Base-by-base conservation (phyloP, 2,888 invertebrate genomes). In the Rotaria magnacalcarata region DNA sequence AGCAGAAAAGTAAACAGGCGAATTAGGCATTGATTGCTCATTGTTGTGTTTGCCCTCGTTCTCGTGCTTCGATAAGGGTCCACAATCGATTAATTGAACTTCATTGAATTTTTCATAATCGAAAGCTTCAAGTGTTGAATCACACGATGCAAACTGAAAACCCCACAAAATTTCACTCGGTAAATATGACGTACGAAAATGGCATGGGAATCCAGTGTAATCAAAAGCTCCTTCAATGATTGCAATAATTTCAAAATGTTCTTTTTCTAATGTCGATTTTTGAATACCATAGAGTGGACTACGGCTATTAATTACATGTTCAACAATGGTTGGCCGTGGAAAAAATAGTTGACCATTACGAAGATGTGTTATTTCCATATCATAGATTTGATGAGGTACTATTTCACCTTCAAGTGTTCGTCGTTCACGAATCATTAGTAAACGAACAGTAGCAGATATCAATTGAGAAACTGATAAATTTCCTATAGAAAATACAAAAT, bases 321-420 rank as follows among this genome's bases (percentile, higher is more conserved):
- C 87, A 56, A 87, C 67, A 60, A 85, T 84, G 43, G 67, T 85
- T 24, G 87, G 87, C 52, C 86, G 85, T 50, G 85, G 85, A 85
- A 87, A 85, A 74, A 87, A 87, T 5, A 87, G 16, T 58, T 27
- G 43, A 19, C 85, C 87, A 24, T 47, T 67, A 8, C 50, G n/a
- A 56, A 60, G 34, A 43, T 56, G 50, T 21, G 56, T 54, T 27
- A 87, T 56, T 85, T 87, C 58, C 85, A 87, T 85, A 24, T 87
- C 87, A 84, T 85, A 85, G 56, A 84, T 85, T 52, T 85, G 84
- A 80, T 85, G 85, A 24, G 96, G 96, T 89, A 97, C 92, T 86
- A 95, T 93, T 90, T 97, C 96, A 41, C 97, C 97, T 91, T 98
- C 97, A 89, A 94, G 93, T 0, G 96, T 94, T 90, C 96, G 94